Base-by-base conservation (phyloP, 35 echinoderm and acorn worm species). In the Nesometra sesokonis region DNA sequence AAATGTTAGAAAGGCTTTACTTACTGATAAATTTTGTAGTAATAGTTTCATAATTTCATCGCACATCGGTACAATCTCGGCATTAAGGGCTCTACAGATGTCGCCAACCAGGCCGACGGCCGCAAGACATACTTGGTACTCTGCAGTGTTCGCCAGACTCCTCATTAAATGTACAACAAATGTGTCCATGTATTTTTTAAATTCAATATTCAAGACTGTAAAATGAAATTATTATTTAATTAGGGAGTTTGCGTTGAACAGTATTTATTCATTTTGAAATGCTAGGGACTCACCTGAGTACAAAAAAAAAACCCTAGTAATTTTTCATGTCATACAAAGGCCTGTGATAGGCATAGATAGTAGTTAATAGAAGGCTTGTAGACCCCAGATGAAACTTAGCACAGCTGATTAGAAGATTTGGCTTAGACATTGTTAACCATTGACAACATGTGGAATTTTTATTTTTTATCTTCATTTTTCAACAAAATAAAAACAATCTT, bases 121-220 rank as follows among this genome's bases (percentile, higher is more conserved):
- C 0, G 92, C 96, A 34, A 99, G 79, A 37, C 96, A 99, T 57
- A 99, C 96, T 36, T 94, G 93, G 78, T 94, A 94, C 47, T 99
- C 96, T 7, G 88, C 87, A 34, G 82, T 80, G 81, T 99, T 99
- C 40, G 89, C 84, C 36, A 99, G 77, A 9, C 92, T 93, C 0
- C 81, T 76, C 77, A 85, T 87, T 0, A 99, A 85, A 47, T 84
- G 85, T 23, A 81, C 84, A 38, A 87, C 83, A 83, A 99, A 99
- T 57, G 38, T 78, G 11, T 94, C 90, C 96, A 94, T 89, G 77
- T 99, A 99, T 76, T 99, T 94, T 78, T 89, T 23, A 37, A 99
- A 99, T 27, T 94, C 96, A 47, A 82, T 76, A 35, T 90, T 90
- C 11, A 99, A 80, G n/a, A 94, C 96, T 99, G 78, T 17, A 90